Base-by-base conservation (phyloP, 2,888 invertebrate species). In the Sinodicranocentrus sp. region DNA sequence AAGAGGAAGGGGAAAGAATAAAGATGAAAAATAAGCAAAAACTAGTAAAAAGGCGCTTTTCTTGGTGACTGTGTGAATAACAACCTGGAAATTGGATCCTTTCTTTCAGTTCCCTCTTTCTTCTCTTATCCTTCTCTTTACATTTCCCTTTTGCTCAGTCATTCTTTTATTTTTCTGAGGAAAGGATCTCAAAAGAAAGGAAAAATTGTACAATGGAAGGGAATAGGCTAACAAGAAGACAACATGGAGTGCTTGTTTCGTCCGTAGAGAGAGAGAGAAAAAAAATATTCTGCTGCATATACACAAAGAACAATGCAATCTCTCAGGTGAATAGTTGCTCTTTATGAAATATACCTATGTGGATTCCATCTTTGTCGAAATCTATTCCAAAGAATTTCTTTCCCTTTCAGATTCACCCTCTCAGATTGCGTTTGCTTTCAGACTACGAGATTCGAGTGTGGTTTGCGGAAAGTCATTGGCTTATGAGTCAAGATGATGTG, bases 11-110 rank as follows among this genome's bases (percentile, higher is more conserved):
- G 6, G 33, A 63, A 63, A 33, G 28, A 28, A 28, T 63, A 63
- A 63, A 63, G 63, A 63, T 63, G 63, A 63, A 63, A 63, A 63
- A 63, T 63, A 63, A 63, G 63, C 33, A 63, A 10, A 63, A 63
- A 21, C 21, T 21, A 57, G 23, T 15, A 57, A 63, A 63, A 63
- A 21, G 19, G 17, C 39, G n/a, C 6, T 25, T 63, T 63, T 28
- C 63, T 33, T 28, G 25, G 15, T 63, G 33, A 17, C 63, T 63
- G 63, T 63, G 39, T 17, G 63, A 63, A 63, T 63, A 63, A 63
- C 63, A 63, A 63, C 33, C 33, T 33, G 63, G 33, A 63, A 63
- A 63, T 63, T 63, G 63, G 33, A 63, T 63, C 33, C 33, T 63
- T 63, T 63, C 63, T 63, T 63, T 28, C 21, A 54, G 21, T 33